Evolutionary conservation across 2,888 invertebrate genomes (phyloP), one percentile per base, ranked within the genome.

Genomic region (Microchrysa polita): DNA sequence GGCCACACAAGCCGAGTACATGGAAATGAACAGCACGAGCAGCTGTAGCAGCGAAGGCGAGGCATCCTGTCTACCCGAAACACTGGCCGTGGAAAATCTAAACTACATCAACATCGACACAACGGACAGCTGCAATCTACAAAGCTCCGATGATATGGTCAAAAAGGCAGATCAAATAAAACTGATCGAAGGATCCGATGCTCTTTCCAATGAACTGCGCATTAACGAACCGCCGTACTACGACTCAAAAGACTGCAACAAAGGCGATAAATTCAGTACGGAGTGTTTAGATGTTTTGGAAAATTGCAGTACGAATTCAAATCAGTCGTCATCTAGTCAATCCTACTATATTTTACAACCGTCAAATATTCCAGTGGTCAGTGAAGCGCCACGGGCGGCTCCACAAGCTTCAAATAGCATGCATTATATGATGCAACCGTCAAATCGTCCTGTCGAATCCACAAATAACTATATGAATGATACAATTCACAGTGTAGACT

Each of bases 261-360:
- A 81, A 67, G 79, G 81, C 0, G 85, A 85, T 73, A 82, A 84
- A 69, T 84, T 85, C 72, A 84, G 85, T 57, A 83, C 83, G 23
- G 84, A 84, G 67, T 85, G 85, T 76, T 83, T 83, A 4, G 83
- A 85, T 76, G 75, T 83, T 10, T 79, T 85, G 27, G 85, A 85
- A 74, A 84, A 81, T 72, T 82, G 80, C 73, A 79, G 79, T 9
- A 59, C 74, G 1, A n/a, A 40, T 27, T 73, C 55, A 14, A 18
- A 16, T 20, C 65, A 55, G 34, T 22, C 75, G 9, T 63, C 73
- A 20, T 79, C 79, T 2, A 81, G 81, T 78, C 81, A 83, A 59
- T 71, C 75, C 75, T 89, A 90, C 78, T 90, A 90, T 76, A 84
- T 90, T 59, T 83, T 89, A 69, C 90, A 89, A 78, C 90, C 90